A percentile compares a stretch with the other conserved stretches of the same genome.
phyloP scores from a whole-genome alignment of 1,140 invertebrate species.

The Telenomus remus region DNA sequence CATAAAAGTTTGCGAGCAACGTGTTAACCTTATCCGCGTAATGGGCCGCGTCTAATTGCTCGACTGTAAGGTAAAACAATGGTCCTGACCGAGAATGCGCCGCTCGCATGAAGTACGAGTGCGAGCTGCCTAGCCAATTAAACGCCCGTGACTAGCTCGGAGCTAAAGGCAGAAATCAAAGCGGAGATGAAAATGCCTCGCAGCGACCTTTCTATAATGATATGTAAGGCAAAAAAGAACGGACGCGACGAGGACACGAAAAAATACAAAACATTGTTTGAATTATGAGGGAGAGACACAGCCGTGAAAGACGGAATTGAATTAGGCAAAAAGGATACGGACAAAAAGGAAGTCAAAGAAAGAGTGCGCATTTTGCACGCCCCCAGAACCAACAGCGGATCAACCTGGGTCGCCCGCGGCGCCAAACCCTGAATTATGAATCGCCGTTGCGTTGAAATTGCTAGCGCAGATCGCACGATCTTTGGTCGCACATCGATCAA shows the following conservation, averaged over 20 bases:
- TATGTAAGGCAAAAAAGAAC: constrained; percentile 29
- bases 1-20: constrained; percentile 10
- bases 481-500: constrained; percentile 52
- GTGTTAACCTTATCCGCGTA: constrained; percentile 10
- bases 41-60: constrained; percentile 12
- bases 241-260: constrained; percentile 13
- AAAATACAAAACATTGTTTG: constrained; percentile 35
- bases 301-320: constrained; percentile 36
- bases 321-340: constrained; percentile 25
- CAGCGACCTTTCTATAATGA: constrained; percentile 6
- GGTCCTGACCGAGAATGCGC: constrained; percentile 31
- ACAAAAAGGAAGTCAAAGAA: constrained; percentile 1
- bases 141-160: constrained; percentile 56
- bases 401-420: constrained; percentile 32
- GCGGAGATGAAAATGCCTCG: constrained; percentile 34
- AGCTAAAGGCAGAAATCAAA: constrained; percentile 35
- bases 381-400: constrained; percentile 44
- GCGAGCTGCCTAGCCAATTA: constrained; percentile 57
- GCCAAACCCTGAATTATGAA: constrained; percentile 60
- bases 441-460: constrained; percentile 42
- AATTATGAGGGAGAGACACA: constrained; percentile 41
- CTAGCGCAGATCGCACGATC: constrained; percentile 47
- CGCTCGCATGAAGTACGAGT: constrained; percentile 28
- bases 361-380: constrained; percentile 31
- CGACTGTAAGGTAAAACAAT: constrained; percentile 26